These are phyloP conservation scores for Cyrtonyx montezumae DNA, from an alignment of 2,113 vertebrate genomes.

Conservation along the genomic window DNA sequence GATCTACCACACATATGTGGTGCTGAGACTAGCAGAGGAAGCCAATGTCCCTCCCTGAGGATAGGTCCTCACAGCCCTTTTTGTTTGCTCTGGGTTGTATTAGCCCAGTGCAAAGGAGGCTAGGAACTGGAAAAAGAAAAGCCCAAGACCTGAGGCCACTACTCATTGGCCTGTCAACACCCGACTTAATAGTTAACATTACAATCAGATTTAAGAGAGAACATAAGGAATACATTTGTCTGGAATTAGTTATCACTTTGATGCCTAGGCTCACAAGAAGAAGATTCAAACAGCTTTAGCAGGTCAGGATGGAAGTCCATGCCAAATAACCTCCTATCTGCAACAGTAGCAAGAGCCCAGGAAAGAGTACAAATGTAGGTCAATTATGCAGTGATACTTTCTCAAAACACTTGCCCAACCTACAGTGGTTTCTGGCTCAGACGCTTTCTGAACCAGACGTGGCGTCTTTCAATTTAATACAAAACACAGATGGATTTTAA, in stretches of 20 bases:
- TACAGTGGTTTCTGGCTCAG: slow-evolving; percentile 40
- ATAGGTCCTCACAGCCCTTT: not conserved
- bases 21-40: not conserved
- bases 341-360: not conserved
- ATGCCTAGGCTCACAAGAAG: not conserved
- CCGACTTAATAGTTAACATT: slow-evolving; percentile 51
- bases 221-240: slow-evolving; percentile 64
- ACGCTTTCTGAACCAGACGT: slow-evolving; percentile 12
- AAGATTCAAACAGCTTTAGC: slow-evolving; percentile 41
- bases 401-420: not conserved
- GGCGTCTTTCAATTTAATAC: slow-evolving; percentile 33
- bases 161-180: slow-evolving; percentile 23
- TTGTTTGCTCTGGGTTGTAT: not conserved
- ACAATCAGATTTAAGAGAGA: slow-evolving; percentile 38
- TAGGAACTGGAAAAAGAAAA: not conserved
- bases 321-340: slow-evolving; percentile 29
- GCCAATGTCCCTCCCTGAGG: accelerated
- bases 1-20: not conserved
- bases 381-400: not conserved
- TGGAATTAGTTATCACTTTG: slow-evolving; percentile 58
- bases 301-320: not conserved
- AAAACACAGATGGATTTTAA: slow-evolving; percentile 48
- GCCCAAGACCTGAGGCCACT: not conserved
- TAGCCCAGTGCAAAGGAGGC: not conserved
- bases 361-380: slow-evolving; percentile 11